Evolutionary conservation across 2,113 vertebrate genomes (phyloP).

Genomic region (Synodontis membranacea): DNA sequence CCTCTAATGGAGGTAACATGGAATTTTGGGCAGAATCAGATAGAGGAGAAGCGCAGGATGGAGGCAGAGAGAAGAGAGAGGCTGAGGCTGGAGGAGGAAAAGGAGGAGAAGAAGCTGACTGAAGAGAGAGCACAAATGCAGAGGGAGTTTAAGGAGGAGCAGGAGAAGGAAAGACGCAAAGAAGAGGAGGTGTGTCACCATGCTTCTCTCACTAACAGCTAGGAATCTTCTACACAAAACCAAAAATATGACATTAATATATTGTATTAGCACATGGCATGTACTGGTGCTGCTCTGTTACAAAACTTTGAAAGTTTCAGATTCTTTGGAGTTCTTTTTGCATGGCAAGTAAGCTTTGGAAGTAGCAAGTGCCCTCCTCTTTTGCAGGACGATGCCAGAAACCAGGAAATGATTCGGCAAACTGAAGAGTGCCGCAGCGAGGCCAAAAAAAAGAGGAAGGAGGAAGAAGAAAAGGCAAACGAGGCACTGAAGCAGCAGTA

Average conservation of each 20-base stretch:
- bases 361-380: background rate
- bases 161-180: constrained; percentile 74
- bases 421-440: constrained; percentile 73
- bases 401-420: constrained; percentile 73
- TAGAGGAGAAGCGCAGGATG: constrained; percentile 84
- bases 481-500: constrained; percentile 36
- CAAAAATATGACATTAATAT: background rate
- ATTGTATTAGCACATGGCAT: background rate
- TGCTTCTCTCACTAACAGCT: background rate
- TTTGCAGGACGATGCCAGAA: constrained; percentile 76
- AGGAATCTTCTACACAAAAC: background rate
- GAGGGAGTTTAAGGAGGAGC: too few species aligned
- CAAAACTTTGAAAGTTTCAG: too few species aligned
- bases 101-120: too few species aligned
- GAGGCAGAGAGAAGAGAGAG: constrained; percentile 86
- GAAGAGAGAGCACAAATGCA: too few species aligned
- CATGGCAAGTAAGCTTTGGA: background rate
- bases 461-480: constrained; percentile 62
- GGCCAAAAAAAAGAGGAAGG: constrained; percentile 71
- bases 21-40: constrained; percentile 69
- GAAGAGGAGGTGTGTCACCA: constrained; percentile 76
- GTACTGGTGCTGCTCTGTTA: too few species aligned
- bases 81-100: constrained; percentile 79
- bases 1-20: background rate
- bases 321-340: background rate